A percentile compares a stretch with the other conserved stretches of the same genome.
phyloP scores from a whole-genome alignment of 35 echinoderm and acorn worm species.

The Lytechinus pictus region DNA sequence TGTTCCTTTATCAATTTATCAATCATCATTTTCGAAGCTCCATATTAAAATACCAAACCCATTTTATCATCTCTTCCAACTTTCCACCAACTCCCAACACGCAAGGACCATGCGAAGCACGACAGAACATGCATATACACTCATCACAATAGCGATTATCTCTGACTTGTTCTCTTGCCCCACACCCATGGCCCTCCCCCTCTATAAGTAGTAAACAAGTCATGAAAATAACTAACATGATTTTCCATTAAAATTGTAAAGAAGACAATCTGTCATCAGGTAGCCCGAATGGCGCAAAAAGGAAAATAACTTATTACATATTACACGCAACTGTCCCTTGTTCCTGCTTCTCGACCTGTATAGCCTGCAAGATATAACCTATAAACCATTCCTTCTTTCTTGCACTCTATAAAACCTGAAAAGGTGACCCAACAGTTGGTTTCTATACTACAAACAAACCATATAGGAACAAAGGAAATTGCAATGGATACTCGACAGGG shows the following conservation, averaged over 20 bases:
- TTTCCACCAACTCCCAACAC: too few relatives aligned
- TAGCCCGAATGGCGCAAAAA: not conserved
- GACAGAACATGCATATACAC: not conserved
- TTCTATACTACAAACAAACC: not conserved
- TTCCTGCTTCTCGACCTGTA: not conserved
- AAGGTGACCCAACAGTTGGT: not conserved
- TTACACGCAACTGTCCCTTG: not conserved
- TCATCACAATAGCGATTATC: not conserved
- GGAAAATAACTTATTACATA: not conserved
- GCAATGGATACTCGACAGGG: not conserved
- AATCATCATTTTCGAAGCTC: too few relatives aligned
- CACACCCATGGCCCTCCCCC: not conserved
- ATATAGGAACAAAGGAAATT: not conserved
- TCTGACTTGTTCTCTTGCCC: not conserved
- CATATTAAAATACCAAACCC: not conserved
- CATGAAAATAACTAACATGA: not conserved
- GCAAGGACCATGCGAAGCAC: not conserved
- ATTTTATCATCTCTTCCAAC: not conserved
- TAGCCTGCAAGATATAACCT: not conserved
- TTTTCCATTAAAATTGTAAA: not conserved
- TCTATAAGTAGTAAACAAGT: not conserved
- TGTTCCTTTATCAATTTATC: too few relatives aligned
- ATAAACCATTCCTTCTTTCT: not conserved
- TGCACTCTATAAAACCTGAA: not conserved
- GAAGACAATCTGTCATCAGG: not conserved